phyloP scores from a whole-genome alignment of 1,140 invertebrate species.

The Drosophila carrolli region DNA sequence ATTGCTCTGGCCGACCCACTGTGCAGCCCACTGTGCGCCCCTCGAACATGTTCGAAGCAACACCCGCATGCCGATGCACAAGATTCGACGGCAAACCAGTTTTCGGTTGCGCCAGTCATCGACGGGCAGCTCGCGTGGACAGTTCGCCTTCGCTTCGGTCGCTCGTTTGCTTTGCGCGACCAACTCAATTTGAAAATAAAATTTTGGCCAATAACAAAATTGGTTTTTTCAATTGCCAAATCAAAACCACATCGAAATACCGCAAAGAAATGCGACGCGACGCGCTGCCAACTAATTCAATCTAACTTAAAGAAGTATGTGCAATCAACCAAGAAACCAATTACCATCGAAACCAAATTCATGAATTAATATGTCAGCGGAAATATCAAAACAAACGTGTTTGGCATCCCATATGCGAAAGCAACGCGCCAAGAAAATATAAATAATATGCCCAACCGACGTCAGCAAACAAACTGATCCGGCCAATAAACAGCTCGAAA shows the following conservation, averaged over 20 bases:
- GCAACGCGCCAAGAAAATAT: constrained; percentile 63
- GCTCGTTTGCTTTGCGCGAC: constrained; percentile 71
- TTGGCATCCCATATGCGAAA: constrained; percentile 63
- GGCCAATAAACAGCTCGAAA: constrained; percentile 43
- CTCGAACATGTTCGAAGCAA: constrained; percentile 15
- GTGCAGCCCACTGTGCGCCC: constrained; percentile 9
- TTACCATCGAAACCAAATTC: constrained; percentile 33
- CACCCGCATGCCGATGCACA: constrained; percentile 36
- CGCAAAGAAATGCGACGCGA: constrained; percentile 77
- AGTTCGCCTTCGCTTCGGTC: constrained; percentile 43
- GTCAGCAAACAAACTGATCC: constrained; percentile 50
- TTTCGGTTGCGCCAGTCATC: constrained; percentile 53
- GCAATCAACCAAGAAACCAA: constrained; percentile 18
- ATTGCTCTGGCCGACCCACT: background rate
- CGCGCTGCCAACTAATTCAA: constrained; percentile 43
- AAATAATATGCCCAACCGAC: constrained; percentile 34
- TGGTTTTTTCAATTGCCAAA: constrained; percentile 67
- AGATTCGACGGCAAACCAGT: constrained; percentile 36
- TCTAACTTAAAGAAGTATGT: constrained; percentile 63
- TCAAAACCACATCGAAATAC: constrained; percentile 15
- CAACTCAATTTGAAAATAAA: constrained; percentile 67
- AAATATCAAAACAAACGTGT: constrained; percentile 80
- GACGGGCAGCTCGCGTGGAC: constrained; percentile 68
- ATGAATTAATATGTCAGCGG: constrained; percentile 66
- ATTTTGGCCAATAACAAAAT: constrained; percentile 71